Conservation (phyloP, 2,888 invertebrate genomes). For the Branchipolynoe longqiensis region DNA sequence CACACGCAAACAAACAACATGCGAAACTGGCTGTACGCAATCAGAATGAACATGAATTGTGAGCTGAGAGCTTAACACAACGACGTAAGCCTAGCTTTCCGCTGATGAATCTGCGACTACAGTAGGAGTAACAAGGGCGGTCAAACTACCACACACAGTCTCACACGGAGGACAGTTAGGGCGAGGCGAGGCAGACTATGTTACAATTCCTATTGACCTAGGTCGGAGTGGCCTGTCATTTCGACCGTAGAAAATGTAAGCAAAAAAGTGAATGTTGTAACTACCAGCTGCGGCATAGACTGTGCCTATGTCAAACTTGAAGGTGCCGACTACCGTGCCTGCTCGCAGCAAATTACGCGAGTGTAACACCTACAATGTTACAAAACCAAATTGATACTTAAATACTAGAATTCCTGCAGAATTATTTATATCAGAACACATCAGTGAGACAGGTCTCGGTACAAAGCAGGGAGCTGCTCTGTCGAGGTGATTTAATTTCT, state of each 20-base stretch:
- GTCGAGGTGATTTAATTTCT: too few relatives aligned
- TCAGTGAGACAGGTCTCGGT: not conserved
- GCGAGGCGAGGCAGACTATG: not conserved
- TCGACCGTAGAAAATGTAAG: constrained; percentile 38
- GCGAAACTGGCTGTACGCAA: too few relatives aligned
- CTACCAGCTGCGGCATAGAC: constrained; percentile 88
- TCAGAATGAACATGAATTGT: too few relatives aligned
- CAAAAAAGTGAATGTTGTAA: constrained; percentile 52
- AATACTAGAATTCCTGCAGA: constrained; percentile 43
- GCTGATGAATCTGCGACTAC: too few relatives aligned
- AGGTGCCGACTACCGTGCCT: constrained; percentile 89
- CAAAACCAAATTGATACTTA: constrained; percentile 30
- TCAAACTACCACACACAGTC: too few relatives aligned
- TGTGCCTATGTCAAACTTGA: constrained; percentile 86
- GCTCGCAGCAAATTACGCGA: constrained; percentile 91
- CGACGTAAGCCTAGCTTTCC: too few relatives aligned
- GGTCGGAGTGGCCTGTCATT: constrained; percentile 51
- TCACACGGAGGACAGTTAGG: not conserved
- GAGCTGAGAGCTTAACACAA: too few relatives aligned
- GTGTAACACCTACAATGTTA: constrained; percentile 87
- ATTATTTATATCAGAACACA: not conserved
- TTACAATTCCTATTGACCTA: constrained; percentile 40
- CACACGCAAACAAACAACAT: too few relatives aligned
- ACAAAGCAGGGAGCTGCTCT: constrained; percentile 5
- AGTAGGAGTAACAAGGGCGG: too few relatives aligned